A percentile compares a stretch with the other conserved stretches of the same genome.
Conservation (phyloP, 2,113 vertebrate species). For the Varanus komodoensis region DNA sequence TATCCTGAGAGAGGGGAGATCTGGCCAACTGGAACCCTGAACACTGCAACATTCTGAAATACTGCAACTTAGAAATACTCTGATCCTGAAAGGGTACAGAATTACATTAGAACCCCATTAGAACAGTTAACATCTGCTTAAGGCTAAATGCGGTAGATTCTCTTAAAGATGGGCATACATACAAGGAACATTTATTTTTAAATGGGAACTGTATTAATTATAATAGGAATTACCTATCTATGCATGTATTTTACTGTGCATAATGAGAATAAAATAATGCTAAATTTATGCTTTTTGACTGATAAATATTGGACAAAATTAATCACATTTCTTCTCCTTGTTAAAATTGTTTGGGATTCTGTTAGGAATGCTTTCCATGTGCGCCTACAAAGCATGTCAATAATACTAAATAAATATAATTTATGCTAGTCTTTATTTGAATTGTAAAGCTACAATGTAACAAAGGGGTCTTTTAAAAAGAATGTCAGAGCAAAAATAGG, state of each 20-base stretch:
- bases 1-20: neutral
- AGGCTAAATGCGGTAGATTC: neutral
- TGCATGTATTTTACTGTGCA: conserved; percentile 4
- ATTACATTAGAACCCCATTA: neutral
- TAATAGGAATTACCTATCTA: conserved; percentile 27
- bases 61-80: neutral
- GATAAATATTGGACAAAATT: neutral
- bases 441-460: conserved; percentile 46
- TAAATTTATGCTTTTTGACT: conserved; percentile 46
- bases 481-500: neutral
- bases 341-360: conserved; percentile 43
- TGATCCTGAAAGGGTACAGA: neutral
- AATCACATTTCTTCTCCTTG: neutral
- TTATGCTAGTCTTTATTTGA: conserved; percentile 46
- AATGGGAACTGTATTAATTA: neutral
- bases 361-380: conserved; percentile 33
- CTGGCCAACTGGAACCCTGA: neutral
- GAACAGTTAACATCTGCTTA: neutral
- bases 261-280: neutral
- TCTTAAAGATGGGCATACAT: neutral
- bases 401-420: conserved; percentile 55
- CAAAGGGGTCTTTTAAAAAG: conserved; percentile 46
- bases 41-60: neutral
- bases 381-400: conserved; percentile 53
- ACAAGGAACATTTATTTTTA: neutral